Conservation (phyloP, 2,797 vertebrate genomes). For the Microchirus variegatus region DNA sequence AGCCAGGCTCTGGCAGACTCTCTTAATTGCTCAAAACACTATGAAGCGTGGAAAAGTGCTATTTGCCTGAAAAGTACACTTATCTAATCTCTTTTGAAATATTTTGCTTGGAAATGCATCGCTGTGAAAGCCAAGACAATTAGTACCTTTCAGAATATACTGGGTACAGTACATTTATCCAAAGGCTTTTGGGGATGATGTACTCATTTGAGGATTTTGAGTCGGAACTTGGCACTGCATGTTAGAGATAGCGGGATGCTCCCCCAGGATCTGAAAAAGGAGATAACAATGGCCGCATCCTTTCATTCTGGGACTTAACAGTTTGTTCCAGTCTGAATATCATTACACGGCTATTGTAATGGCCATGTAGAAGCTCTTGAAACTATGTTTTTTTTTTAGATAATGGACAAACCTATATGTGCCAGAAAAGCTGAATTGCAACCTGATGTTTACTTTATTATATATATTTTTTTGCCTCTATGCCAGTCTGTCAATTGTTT, state of each 20-base stretch:
- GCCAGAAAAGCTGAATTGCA: slow-evolving; percentile 5
- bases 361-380: slow-evolving; percentile 9
- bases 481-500: slow-evolving; percentile 7
- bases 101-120: slow-evolving; percentile 50
- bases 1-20: slow-evolving; percentile 52
- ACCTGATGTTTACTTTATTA: not conserved
- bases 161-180: slow-evolving; percentile 51
- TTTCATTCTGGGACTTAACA: slow-evolving; percentile 27
- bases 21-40: slow-evolving; percentile 62
- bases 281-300: slow-evolving; percentile 24
- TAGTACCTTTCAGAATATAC: slow-evolving; percentile 56
- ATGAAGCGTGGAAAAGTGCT: slow-evolving; percentile 44
- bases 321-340: slow-evolving; percentile 28
- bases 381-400: slow-evolving; percentile 13
- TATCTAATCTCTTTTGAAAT: slow-evolving; percentile 67
- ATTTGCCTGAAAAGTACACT: slow-evolving; percentile 65
- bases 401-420: slow-evolving; percentile 6
- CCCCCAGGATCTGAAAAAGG: slow-evolving; percentile 15
- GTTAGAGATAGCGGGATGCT: slow-evolving; percentile 26
- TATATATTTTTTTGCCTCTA: not conserved
- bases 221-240: slow-evolving; percentile 32
- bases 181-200: slow-evolving; percentile 46
- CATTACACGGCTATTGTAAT: slow-evolving; percentile 21
- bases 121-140: slow-evolving; percentile 59
- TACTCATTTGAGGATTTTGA: slow-evolving; percentile 47